A percentile compares a stretch with the other conserved stretches of the same genome.
phyloP scores from a whole-genome alignment of 1,140 invertebrate species.

The Zaprionus taronus region DNA sequence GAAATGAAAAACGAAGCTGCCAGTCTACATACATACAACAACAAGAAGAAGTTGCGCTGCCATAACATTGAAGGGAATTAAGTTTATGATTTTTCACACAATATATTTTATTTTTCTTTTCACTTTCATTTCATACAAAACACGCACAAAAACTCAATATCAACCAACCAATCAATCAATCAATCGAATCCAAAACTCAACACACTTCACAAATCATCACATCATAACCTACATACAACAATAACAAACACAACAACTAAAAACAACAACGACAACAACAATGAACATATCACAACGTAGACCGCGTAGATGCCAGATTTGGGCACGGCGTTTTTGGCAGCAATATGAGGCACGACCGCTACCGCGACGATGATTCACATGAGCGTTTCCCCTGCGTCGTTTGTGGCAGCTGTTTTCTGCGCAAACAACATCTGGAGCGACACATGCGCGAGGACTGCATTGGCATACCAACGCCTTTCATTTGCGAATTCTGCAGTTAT shows the following conservation, averaged over 20 bases:
- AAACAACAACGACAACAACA: conserved; percentile 38
- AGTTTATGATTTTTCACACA: conserved; percentile 76
- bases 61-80: conserved; percentile 37
- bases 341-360: conserved; percentile 35
- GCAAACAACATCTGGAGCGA: conserved; percentile 88
- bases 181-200: conserved; percentile 36
- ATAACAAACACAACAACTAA: conserved; percentile 34
- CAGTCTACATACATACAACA: background rate
- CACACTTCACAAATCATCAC: conserved; percentile 34
- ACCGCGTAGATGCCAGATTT: conserved; percentile 66
- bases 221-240: conserved; percentile 29
- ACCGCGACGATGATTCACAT: conserved; percentile 26
- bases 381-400: conserved; percentile 86
- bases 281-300: conserved; percentile 39
- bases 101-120: conserved; percentile 82
- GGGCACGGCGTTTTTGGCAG: conserved; percentile 61
- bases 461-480: conserved; percentile 88
- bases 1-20: conserved; percentile 6
- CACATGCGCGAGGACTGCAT: conserved; percentile 89
- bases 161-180: conserved; percentile 23
- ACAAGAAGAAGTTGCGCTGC: conserved; percentile 13
- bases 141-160: conserved; percentile 37
- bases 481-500: conserved; percentile 87
- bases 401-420: conserved; percentile 88
- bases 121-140: conserved; percentile 79